phyloP scores from a whole-genome alignment of 2,888 invertebrate genomes.

The Polia nebulosa region DNA sequence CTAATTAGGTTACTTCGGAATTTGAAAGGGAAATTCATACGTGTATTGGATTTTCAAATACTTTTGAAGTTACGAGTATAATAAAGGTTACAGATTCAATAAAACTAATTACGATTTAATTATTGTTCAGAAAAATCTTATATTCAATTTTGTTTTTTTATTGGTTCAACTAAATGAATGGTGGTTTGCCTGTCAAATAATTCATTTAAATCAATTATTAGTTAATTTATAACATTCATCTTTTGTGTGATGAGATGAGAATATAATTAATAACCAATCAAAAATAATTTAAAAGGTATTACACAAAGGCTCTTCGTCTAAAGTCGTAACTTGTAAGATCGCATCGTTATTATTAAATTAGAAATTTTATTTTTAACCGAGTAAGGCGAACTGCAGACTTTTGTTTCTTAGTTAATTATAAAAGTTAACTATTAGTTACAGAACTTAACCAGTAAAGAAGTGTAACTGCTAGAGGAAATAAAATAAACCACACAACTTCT shows the following conservation, averaged over 20 bases:
- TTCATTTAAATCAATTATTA: conserved; percentile 46
- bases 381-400: not conserved
- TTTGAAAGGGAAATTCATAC: conserved; percentile 40
- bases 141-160: conserved; percentile 38
- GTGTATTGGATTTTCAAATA: conserved; percentile 25
- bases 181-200: conserved; percentile 48
- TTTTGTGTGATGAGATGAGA: conserved; percentile 23
- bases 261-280: conserved; percentile 29
- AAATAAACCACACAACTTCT: not conserved
- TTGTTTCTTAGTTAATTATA: not conserved
- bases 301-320: not conserved
- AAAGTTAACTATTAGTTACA: not conserved
- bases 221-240: not conserved
- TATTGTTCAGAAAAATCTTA: conserved; percentile 6
- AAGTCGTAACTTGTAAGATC: not conserved
- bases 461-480: not conserved
- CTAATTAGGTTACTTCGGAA: conserved; percentile 47
- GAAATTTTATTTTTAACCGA: not conserved
- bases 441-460: not conserved
- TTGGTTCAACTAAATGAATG: not conserved
- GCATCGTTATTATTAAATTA: not conserved
- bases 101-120: conserved; percentile 34
- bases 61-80: conserved; percentile 12
- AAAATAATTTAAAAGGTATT: conserved; percentile 6
- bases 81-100: conserved; percentile 36